Evolutionary conservation across 1,140 invertebrate species (phyloP).

Genomic region (Brachionus plicatilis): DNA sequence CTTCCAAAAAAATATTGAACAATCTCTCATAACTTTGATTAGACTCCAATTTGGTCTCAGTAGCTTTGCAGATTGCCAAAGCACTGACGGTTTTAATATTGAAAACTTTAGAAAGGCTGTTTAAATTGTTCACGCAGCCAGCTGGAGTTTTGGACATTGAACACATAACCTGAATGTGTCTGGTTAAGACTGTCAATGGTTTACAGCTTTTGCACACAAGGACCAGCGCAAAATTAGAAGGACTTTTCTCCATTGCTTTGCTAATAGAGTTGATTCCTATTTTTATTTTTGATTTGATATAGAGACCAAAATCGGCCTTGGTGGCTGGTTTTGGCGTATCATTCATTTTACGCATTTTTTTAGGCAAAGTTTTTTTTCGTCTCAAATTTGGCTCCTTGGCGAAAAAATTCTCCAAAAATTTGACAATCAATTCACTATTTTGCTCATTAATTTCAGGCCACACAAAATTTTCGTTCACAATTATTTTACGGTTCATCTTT

Average conservation of each 20-base stretch:
- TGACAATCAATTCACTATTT: not conserved
- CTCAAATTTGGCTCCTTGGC: not conserved
- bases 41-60: not conserved
- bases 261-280: conserved; percentile 23
- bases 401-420: not conserved
- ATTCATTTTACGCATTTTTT: not conserved
- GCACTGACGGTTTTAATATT: conserved; percentile 33
- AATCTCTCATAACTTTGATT: not conserved
- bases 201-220: conserved; percentile 15
- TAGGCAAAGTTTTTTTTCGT: conserved; percentile 17
- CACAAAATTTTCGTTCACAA: not conserved
- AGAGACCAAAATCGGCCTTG: not conserved
- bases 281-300: not conserved
- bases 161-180: conserved; percentile 31
- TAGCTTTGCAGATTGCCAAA: not conserved
- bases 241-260: conserved; percentile 5
- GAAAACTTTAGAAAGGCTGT: conserved; percentile 7
- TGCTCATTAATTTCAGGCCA: conserved; percentile 7
- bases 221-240: not conserved
- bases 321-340: not conserved
- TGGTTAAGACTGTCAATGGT: not conserved
- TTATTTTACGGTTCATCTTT: not conserved
- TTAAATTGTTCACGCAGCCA: conserved; percentile 13
- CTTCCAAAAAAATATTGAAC: not conserved
- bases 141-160: not conserved